Evolutionary conservation across 2,797 vertebrate genomes (phyloP), one percentile per base, ranked within the genome.

Genomic region (Natrix natrix): DNA sequence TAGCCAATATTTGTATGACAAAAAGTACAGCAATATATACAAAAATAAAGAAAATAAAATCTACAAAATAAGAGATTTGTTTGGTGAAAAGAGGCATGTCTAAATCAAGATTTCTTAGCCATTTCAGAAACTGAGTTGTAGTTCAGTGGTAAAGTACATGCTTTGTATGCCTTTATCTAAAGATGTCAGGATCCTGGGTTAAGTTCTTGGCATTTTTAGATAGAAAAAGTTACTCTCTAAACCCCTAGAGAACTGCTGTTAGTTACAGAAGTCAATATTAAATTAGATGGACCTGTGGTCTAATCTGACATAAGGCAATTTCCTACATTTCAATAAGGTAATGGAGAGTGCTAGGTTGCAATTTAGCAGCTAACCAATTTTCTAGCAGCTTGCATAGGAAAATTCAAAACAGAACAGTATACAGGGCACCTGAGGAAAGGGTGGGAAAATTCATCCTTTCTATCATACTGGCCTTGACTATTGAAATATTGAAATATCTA

Each of bases 401-500:
- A 87, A n/a, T 3, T 7, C 28, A 55, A 13, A 63, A 52, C 37
- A 37, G 14, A 66, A 61, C 37, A 16, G 92, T 93, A 94, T 92
- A 92, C 43, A 63, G 91, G 93, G 88, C 88, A 92, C 91, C 91
- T 91, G 91, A 93, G 52, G 88, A 94, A 94, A 52, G 20, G 3
- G 10, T 55, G 13, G 92, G 95, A 94, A 93, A 94, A 95, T 93
- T 94, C 95, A 92, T 90, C 37, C 1, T 94, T 96, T 96, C 95
- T 92, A 96, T 89, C 0, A 2, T 92, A 88, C 91, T 95, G 95
- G 96, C 94, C 95, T 94, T 95, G 95, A 96, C 94, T 94, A 95
- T 28, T 94, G 2, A 93, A 95, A 94, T 94, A 94, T 95, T 96
- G 95, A 94, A 94, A 95, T 95, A 93, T 96, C 96, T 95, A 94